phyloP scores from a whole-genome alignment of 2,113 vertebrate species.

The Rhinoderma darwinii region DNA sequence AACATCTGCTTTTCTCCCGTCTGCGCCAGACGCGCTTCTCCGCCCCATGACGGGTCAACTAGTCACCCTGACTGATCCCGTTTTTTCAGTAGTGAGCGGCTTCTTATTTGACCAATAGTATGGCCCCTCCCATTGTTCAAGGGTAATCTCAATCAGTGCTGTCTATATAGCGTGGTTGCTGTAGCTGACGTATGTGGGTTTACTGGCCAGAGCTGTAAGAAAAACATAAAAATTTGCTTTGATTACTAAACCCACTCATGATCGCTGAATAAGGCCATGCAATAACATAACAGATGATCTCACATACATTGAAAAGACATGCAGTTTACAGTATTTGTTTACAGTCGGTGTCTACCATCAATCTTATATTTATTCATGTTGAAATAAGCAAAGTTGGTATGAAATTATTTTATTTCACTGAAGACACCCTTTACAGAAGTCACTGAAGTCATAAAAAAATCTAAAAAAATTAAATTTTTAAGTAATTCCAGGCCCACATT shows the following conservation, averaged over 20 bases:
- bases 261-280: not conserved
- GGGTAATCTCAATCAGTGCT: constrained; percentile 48
- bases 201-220: constrained; percentile 86
- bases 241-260: not conserved
- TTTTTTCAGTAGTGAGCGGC: constrained; percentile 32
- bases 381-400: no score
- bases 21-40: constrained; percentile 44
- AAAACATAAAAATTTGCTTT: constrained; percentile 53
- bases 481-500: no score
- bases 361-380: no score
- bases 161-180: constrained; percentile 94
- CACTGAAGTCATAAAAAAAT: no score
- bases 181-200: constrained; percentile 96
- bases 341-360: no score
- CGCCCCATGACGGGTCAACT: constrained; percentile 5
- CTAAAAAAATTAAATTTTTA: no score
- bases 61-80: constrained; percentile 36
- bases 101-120: constrained; percentile 29
- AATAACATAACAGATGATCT: no score
- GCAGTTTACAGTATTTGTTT: no score
- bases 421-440: no score
- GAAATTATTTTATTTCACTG: no score
- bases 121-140: constrained; percentile 42
- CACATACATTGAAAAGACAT: no score
- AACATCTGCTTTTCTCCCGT: constrained; percentile 16